Conservation (phyloP, 1,140 invertebrate species). For the Liolophura sinensis region DNA sequence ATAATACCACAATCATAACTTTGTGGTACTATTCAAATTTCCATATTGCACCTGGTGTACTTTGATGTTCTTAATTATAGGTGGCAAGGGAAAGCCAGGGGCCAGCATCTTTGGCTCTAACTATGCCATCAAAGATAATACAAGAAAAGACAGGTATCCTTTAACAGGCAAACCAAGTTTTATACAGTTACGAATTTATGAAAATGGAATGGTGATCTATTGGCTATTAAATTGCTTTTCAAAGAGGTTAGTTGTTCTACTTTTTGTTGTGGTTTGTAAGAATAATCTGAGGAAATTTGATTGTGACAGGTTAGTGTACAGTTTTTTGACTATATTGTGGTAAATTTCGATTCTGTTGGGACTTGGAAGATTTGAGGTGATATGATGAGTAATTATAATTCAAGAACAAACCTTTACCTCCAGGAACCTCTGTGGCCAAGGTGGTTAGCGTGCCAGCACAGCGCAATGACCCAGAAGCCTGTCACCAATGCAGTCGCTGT, state of each 20-base stretch:
- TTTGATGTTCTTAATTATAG: constrained; percentile 3
- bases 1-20: too few species aligned
- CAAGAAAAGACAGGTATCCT: constrained; percentile 46
- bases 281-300: background rate
- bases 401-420: background rate
- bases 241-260: background rate
- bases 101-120: constrained; percentile 21
- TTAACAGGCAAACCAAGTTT: constrained; percentile 6
- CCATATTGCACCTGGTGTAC: background rate
- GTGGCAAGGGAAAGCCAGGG: too few species aligned
- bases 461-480: background rate
- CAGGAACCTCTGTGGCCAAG: too few species aligned
- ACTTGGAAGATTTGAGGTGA: background rate
- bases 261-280: background rate
- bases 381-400: background rate
- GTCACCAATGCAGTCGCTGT: background rate
- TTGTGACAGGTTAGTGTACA: background rate
- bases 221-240: background rate
- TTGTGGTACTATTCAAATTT: too few species aligned
- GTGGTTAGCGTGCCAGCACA: too few species aligned
- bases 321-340: background rate
- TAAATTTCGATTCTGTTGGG: background rate
- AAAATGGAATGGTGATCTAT: background rate
- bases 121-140: constrained; percentile 36
- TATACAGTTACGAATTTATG: background rate